These are phyloP conservation scores for Anolis apletophallus DNA, from an alignment of 2,797 vertebrate species.

Conservation along the genomic window DNA sequence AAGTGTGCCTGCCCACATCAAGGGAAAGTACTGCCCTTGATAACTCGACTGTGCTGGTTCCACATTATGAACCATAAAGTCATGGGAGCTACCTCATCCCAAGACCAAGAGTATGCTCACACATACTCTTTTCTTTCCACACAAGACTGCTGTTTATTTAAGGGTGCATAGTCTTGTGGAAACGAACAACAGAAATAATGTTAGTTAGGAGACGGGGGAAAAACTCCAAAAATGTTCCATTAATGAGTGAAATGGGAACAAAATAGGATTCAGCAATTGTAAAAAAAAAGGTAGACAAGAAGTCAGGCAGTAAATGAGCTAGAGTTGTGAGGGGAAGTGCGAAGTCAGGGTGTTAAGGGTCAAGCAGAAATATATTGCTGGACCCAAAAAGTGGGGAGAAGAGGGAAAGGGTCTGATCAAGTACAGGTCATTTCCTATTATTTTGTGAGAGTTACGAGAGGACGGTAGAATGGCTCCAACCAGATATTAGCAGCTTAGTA, in stretches of 20 bases:
- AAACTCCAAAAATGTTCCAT: not conserved
- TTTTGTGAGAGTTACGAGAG: not conserved
- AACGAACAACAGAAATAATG: not conserved
- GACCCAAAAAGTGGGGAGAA: not conserved
- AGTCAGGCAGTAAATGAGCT: not conserved
- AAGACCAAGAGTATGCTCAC: not conserved
- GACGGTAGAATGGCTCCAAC: not conserved
- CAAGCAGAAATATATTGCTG: not conserved
- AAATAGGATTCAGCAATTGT: not conserved
- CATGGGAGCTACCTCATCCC: accelerated
- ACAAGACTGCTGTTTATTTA: not conserved
- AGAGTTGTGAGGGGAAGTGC: not conserved
- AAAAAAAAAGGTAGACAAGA: not conserved
- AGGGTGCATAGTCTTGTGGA: not conserved
- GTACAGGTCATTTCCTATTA: not conserved
- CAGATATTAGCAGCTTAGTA: not conserved
- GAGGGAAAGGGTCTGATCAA: not conserved
- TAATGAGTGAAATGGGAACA: not conserved
- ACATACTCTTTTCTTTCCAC: not conserved
- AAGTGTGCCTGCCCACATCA: slow-evolving; percentile 39
- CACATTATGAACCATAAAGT: accelerated
- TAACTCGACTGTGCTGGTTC: slow-evolving; percentile 8
- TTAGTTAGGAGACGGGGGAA: not conserved
- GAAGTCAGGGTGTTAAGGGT: not conserved
- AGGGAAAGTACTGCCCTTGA: slow-evolving; percentile 29